Conservation (phyloP, 2,113 vertebrate genomes). For the Gila orcuttii region DNA sequence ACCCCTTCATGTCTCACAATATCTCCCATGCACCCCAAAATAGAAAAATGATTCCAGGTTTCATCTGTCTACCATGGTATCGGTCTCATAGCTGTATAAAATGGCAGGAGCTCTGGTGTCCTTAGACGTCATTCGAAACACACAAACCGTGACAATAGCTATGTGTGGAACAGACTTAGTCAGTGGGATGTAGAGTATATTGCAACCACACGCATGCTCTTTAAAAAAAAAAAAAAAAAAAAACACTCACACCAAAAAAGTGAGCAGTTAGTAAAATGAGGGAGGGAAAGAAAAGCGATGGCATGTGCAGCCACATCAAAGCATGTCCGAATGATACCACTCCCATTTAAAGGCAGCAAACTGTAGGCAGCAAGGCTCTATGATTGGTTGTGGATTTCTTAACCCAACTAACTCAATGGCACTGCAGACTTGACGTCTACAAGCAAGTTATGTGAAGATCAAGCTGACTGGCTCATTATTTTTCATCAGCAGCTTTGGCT, state of each 20-base stretch:
- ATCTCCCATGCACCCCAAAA: constrained; percentile 6
- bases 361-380: constrained; percentile 4
- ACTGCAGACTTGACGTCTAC: constrained; percentile 46
- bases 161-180: background rate
- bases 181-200: background rate
- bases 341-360: constrained; percentile 28
- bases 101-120: background rate
- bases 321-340: background rate
- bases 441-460: constrained; percentile 48
- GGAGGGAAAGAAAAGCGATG: background rate
- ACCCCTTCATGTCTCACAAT: constrained; percentile 52
- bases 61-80: constrained; percentile 22
- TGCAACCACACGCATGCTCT: background rate
- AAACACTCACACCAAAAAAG: background rate
- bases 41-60: constrained; percentile 61
- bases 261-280: background rate
- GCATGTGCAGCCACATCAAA: background rate
- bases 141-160: background rate
- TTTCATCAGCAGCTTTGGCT: constrained; percentile 70
- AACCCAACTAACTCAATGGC: constrained; percentile 56
- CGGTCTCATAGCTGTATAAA: constrained; percentile 80
- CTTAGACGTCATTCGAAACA: background rate
- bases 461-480: constrained; percentile 12
- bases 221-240: background rate
- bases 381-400: background rate